Evolutionary conservation across 2,113 vertebrate species (phyloP).

Genomic region (Cacatua alba): DNA sequence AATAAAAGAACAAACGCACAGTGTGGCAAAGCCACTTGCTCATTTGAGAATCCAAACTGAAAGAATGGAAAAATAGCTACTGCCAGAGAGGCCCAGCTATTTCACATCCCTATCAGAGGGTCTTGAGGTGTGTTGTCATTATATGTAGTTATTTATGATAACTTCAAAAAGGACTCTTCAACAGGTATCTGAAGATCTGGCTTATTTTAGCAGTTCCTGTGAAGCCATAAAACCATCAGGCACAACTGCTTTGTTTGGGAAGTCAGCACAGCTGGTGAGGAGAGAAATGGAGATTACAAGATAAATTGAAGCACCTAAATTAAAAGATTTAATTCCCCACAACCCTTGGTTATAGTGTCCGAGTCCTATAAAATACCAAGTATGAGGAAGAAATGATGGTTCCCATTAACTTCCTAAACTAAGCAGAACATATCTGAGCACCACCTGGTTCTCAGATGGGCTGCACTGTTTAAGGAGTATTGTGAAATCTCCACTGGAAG

Average conservation of each 20-base stretch:
- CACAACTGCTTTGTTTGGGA: not conserved
- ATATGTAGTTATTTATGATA: not conserved
- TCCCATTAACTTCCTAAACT: not conserved
- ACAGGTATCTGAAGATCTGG: not conserved
- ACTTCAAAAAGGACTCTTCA: not conserved
- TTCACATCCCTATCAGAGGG: not conserved
- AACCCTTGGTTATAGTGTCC: not conserved
- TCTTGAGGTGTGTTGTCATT: not conserved
- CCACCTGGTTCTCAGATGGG: not conserved
- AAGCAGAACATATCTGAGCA: not conserved
- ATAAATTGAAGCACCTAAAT: not conserved
- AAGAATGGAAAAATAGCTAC: not conserved
- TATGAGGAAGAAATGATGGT: not conserved
- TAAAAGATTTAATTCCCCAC: not conserved
- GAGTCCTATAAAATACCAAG: not conserved
- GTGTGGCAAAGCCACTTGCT: not conserved
- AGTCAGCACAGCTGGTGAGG: not conserved
- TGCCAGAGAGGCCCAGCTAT: not conserved
- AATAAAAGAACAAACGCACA: not conserved
- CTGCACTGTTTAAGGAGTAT: not conserved
- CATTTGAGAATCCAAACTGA: not conserved
- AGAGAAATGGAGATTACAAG: not conserved
- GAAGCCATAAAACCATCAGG: not conserved
- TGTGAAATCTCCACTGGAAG: not conserved
- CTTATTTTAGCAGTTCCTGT: not conserved